Conservation (phyloP, 2,113 vertebrate genomes). For the Festucalex cinctus region DNA sequence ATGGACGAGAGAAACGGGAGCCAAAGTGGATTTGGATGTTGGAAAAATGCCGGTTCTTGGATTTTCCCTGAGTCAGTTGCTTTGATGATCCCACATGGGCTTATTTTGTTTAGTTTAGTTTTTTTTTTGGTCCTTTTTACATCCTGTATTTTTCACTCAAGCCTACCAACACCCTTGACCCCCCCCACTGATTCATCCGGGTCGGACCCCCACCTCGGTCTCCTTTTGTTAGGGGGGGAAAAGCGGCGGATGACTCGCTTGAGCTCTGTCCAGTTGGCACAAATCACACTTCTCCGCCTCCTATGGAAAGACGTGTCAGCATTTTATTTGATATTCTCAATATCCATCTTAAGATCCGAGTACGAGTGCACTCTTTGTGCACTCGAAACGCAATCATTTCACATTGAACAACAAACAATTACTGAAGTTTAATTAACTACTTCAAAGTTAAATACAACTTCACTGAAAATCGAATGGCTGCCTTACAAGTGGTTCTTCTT, state of each 20-base stretch:
- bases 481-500: too few species aligned
- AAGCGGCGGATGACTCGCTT: conserved; percentile 34
- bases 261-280: conserved; percentile 47
- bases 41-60: background rate
- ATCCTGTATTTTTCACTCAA: conserved; percentile 13
- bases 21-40: background rate
- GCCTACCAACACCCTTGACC: background rate
- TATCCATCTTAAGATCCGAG: conserved; percentile 2
- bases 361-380: background rate
- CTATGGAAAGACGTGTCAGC: conserved; percentile 8
- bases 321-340: background rate
- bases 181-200: background rate
- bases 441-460: too few species aligned
- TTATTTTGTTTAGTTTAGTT: background rate
- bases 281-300: conserved; percentile 24
- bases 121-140: conserved; percentile 4
- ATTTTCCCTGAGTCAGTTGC: background rate
- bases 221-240: conserved; percentile 17
- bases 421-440: too few species aligned
- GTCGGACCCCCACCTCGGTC: conserved; percentile 5
- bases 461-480: too few species aligned
- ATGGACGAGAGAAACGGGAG: conserved; percentile 13
- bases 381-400: conserved; percentile 11
- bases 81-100: conserved; percentile 9
- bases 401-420: too few species aligned